Conservation (phyloP, 2,797 vertebrate species). For the Anguilla obscura region DNA sequence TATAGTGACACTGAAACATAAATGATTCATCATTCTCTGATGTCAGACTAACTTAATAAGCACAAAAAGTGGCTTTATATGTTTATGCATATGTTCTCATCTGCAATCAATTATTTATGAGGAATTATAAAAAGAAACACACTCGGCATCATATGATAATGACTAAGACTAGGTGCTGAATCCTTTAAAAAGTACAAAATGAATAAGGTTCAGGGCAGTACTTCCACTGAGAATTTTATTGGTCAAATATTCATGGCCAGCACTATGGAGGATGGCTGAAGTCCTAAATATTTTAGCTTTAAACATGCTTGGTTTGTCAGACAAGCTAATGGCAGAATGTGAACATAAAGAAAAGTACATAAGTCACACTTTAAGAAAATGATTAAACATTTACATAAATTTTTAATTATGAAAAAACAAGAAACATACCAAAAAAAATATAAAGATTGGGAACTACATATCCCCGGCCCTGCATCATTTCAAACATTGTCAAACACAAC, state of each 20-base stretch:
- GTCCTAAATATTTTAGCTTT: conserved; percentile 2
- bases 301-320: not conserved
- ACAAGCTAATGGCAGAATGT: not conserved
- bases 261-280: not conserved
- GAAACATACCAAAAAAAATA: not conserved
- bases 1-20: not conserved
- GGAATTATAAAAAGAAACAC: too few species aligned
- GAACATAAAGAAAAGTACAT: not conserved
- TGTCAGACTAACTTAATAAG: not conserved
- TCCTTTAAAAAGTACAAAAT: too few species aligned
- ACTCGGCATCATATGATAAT: too few species aligned
- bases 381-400: not conserved
- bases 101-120: conserved; percentile 13
- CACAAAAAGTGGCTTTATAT: not conserved
- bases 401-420: not conserved
- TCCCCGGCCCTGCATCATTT: not conserved
- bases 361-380: not conserved
- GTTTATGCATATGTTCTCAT: not conserved
- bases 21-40: not conserved
- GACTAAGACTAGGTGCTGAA: too few species aligned
- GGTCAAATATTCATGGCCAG: not conserved
- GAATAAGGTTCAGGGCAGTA: too few species aligned
- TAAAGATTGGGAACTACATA: not conserved
- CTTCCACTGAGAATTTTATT: too few species aligned
- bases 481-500: not conserved